Conservation (phyloP, 2,888 invertebrate genomes). For the Deilephila porcellus region DNA sequence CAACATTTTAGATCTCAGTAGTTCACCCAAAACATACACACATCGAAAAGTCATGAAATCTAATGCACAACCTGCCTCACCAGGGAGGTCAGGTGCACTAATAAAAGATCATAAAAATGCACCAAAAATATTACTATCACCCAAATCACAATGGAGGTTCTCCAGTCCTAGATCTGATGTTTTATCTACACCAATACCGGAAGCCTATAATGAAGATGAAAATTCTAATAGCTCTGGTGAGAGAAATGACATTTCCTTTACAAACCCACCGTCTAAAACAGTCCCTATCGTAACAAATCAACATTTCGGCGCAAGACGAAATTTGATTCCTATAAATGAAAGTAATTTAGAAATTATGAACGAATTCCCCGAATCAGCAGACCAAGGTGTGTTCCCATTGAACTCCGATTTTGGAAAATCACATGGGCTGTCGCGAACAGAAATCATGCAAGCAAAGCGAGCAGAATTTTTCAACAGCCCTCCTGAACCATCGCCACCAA, state of each 20-base stretch:
- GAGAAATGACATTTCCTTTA: constrained; percentile 71
- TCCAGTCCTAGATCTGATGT: constrained; percentile 92
- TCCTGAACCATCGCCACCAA: constrained; percentile 71
- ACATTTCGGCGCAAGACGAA: constrained; percentile 78
- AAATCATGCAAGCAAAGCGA: constrained; percentile 85
- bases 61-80: constrained; percentile 79
- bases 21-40: constrained; percentile 88
- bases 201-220: constrained; percentile 92
- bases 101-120: constrained; percentile 83
- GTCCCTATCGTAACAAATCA: constrained; percentile 79
- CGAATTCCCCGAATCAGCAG: constrained; percentile 56
- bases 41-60: constrained; percentile 85
- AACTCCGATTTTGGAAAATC: constrained; percentile 69
- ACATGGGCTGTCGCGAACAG: constrained; percentile 72
- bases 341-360: constrained; percentile 61
- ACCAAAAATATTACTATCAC: constrained; percentile 87
- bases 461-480: constrained; percentile 84
- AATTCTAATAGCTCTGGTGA: constrained; percentile 86
- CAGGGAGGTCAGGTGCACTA: constrained; percentile 81
- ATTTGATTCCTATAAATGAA: constrained; percentile 76
- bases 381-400: constrained; percentile 79
- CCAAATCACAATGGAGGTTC: constrained; percentile 89
- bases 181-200: constrained; percentile 93
- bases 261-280: constrained; percentile 71
- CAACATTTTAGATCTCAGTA: constrained; percentile 88